Base-by-base conservation (phyloP, 2,113 vertebrate species). In the Okapia johnstoni region DNA sequence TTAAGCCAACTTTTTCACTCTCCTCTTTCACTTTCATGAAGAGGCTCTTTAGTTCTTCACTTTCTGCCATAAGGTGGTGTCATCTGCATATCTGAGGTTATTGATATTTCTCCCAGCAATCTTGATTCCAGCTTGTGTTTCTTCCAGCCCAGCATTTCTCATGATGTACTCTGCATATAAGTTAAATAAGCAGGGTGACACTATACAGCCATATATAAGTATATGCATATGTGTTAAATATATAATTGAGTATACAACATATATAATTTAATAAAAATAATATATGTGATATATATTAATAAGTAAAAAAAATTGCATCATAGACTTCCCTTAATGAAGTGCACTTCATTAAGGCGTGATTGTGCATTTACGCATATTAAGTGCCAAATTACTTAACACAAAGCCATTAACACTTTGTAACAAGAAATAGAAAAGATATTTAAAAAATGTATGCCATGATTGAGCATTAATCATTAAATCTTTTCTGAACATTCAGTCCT, bases 381-480 rank as follows among this genome's bases (percentile, higher is more conserved):
- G 81, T 88, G 60, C 43, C 52, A 95, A 61, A 94, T 97, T 61
- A 77, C 46, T 43, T 46, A 46, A 46, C 46, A 46, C 46, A 46
- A 46, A 86, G 96, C 70, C 70, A 95, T 73, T 86, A 87, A 79
- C 21, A 87, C 15, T 88, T 93, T 92, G 6, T 94, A 94, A 84
- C 90, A 40, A 92, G 79, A 96, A 90, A 54, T 79, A 63, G 40
- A 33, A 76, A 86, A 94, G 86, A 57, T 86, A 33, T 86, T 96
- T 85, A 28, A 54, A 88, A 97, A 87, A 46, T 46, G 17, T 81
- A 81, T 54, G 48, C 50, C 33, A 14, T 79, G 26, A 21, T 73
- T 95, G 88, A 43, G 40, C 70, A 61, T 46, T 61, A 96, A 91
- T 58, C 36, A 63, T 58, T 54, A 93, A 46, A 2, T 93, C 61